These are phyloP conservation scores for Watsonalla cultraria DNA, from an alignment of 2,888 invertebrate species.

Conservation along the genomic window DNA sequence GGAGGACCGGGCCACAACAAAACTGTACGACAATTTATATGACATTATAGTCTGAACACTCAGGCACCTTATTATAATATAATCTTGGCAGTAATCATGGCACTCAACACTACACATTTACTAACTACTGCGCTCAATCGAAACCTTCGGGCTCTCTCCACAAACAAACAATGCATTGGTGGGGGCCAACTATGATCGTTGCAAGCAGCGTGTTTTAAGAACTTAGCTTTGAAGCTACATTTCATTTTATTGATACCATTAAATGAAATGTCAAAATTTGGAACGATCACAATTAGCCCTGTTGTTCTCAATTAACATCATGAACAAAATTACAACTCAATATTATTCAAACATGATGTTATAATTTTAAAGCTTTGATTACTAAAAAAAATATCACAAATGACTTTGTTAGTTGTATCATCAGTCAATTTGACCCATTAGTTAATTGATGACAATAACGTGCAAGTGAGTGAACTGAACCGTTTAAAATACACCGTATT, in stretches of 20 bases:
- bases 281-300: no score
- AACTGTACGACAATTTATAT: conserved; percentile 3
- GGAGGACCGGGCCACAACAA: not conserved
- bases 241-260: no score
- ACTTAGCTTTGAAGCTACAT: no score
- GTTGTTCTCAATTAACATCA: not conserved
- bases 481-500: not conserved
- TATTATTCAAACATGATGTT: conserved; percentile 16
- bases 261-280: no score
- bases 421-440: conserved; percentile 33
- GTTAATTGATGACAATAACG: conserved; percentile 4
- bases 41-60: conserved; percentile 64
- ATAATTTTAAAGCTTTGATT: conserved; percentile 40
- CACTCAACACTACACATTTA: conserved; percentile 42
- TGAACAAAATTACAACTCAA: not conserved
- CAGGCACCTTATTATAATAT: conserved; percentile 67
- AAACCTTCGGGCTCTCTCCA: conserved; percentile 15
- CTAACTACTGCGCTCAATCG: conserved; percentile 28
- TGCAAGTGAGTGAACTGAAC: not conserved
- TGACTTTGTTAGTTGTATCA: conserved; percentile 38
- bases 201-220: no score
- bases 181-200: no score
- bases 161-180: conserved; percentile 5
- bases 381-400: conserved; percentile 57
- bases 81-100: conserved; percentile 68